These are phyloP conservation scores for Saccostrea glomerata DNA, from an alignment of 1,140 invertebrate species.

Conservation along the genomic window DNA sequence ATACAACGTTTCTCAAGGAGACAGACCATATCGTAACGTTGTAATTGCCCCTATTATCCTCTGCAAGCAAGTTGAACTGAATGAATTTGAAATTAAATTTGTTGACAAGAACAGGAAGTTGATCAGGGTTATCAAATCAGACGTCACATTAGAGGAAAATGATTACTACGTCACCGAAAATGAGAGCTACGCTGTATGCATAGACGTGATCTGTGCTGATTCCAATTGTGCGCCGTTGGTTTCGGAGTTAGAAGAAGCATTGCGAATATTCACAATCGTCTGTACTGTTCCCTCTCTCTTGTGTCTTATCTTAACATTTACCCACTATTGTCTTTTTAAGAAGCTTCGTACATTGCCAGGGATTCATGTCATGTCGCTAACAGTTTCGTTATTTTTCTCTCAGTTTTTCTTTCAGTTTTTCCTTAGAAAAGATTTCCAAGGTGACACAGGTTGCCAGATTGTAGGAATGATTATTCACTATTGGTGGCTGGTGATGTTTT, in stretches of 20 bases:
- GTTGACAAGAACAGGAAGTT: background rate
- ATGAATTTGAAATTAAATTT: background rate
- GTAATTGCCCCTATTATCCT: background rate
- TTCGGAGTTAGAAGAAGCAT: background rate
- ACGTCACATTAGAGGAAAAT: background rate
- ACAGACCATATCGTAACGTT: background rate
- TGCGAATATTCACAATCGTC: conserved; percentile 4
- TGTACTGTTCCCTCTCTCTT: background rate
- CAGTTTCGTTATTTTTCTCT: conserved; percentile 8
- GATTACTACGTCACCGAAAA: background rate
- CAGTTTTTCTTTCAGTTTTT: conserved; percentile 27
- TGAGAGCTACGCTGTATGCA: background rate
- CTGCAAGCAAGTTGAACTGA: conserved; percentile 3
- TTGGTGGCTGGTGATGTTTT: background rate
- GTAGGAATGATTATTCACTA: conserved; percentile 3
- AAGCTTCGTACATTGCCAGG: background rate
- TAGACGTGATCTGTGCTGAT: background rate
- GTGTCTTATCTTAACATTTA: background rate
- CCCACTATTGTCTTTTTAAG: conserved; percentile 4
- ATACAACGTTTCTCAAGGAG: background rate
- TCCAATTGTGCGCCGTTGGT: background rate
- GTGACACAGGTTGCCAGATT: background rate
- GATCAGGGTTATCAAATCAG: background rate
- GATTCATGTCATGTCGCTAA: background rate
- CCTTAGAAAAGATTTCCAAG: conserved; percentile 11